Percentiles rank a stretch among this genome's conserved stretches.
phyloP scores from a whole-genome alignment of 2,113 vertebrate genomes.

The Turdus rufiventris region DNA sequence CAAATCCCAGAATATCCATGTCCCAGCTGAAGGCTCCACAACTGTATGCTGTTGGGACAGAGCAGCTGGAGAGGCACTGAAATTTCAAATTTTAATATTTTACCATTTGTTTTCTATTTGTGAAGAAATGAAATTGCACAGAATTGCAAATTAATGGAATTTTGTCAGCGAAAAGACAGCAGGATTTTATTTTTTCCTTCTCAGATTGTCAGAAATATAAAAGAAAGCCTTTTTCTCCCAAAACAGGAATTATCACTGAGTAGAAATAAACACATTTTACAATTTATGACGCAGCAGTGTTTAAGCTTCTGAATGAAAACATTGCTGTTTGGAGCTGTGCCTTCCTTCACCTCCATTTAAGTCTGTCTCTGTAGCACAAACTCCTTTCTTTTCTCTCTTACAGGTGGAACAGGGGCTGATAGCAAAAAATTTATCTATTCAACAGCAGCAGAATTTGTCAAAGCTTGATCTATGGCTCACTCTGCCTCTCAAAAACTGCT shows the following conservation, averaged over 20 bases:
- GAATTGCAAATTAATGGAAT: background rate
- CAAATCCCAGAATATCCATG: fast-evolving
- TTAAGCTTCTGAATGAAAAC: background rate
- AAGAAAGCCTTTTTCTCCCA: background rate
- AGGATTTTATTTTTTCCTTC: background rate
- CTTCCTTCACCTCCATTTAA: background rate
- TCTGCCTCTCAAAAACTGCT: background rate
- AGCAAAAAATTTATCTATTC: background rate
- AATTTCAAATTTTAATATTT: background rate
- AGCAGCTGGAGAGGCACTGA: background rate
- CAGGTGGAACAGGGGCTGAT: background rate
- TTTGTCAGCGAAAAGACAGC: background rate
- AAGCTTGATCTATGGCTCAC: background rate
- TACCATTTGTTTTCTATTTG: background rate
- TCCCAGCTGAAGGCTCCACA: background rate
- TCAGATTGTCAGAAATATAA: background rate
- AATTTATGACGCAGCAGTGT: background rate
- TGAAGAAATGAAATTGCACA: background rate
- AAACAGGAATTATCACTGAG: background rate
- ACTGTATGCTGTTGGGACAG: fast-evolving
- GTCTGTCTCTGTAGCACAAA: background rate
- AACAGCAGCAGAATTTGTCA: background rate
- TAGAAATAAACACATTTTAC: background rate
- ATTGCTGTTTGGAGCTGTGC: background rate
- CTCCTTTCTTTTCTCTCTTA: background rate